Percentiles rank a stretch among this genome's conserved stretches.
phyloP scores from a whole-genome alignment of 2,113 vertebrate genomes.

The Campylomormyrus tamandua region DNA sequence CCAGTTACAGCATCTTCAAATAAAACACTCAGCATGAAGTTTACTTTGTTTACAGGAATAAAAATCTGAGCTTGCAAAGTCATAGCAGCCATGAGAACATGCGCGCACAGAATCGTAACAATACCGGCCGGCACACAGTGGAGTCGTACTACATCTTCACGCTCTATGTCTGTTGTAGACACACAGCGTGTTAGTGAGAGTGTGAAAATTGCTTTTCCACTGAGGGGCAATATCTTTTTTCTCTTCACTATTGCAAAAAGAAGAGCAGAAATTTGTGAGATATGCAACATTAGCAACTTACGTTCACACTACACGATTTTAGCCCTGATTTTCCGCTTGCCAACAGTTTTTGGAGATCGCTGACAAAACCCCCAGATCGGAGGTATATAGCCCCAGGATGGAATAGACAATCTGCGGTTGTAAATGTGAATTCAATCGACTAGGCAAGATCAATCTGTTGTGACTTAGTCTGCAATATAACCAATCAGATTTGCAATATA shows the following conservation, averaged over 20 bases:
- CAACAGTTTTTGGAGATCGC: too few species aligned
- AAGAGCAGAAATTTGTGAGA: not conserved
- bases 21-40: not conserved
- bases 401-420: too few species aligned
- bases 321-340: not conserved
- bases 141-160: slow-evolving; percentile 4
- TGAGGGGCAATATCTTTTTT: not conserved
- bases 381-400: not conserved
- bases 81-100: not conserved
- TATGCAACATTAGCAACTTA: not conserved
- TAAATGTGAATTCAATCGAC: too few species aligned
- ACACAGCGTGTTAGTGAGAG: not conserved
- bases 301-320: not conserved
- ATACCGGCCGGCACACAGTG: not conserved
- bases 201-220: not conserved
- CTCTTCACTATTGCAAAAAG: not conserved
- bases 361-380: not conserved
- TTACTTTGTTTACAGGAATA: not conserved
- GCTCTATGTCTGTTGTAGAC: not conserved
- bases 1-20: not conserved
- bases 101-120: not conserved
- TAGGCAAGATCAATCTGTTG: too few species aligned
- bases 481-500: too few species aligned
- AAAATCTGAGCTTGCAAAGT: not conserved
- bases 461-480: too few species aligned